A percentile compares a stretch with the other conserved stretches of the same genome.
These are phyloP conservation scores for Calephelis perditalis DNA, from an alignment of 2,888 invertebrate species.

Conservation along the genomic window DNA sequence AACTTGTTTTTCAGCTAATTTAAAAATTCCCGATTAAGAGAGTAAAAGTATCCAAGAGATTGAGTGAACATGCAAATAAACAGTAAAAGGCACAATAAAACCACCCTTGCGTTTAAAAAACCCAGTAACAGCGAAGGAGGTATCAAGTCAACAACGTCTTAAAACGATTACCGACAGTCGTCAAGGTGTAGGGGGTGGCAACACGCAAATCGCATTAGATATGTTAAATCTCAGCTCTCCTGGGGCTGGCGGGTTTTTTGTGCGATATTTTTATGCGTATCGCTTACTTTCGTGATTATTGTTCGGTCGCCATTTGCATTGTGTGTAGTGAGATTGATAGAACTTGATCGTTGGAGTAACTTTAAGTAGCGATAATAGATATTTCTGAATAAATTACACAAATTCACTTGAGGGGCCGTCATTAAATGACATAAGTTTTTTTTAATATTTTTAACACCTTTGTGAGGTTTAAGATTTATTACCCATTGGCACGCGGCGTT, in stretches of 20 bases:
- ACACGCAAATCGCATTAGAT: slow-evolving; percentile 77
- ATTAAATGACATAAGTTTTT: too few species aligned
- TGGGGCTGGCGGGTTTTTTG: slow-evolving; percentile 49
- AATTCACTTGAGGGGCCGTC: too few species aligned
- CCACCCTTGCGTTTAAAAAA: slow-evolving; percentile 30
- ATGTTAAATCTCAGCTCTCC: slow-evolving; percentile 67
- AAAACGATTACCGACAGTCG: slow-evolving; percentile 67
- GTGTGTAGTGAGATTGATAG: slow-evolving; percentile 16
- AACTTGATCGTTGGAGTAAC: slow-evolving; percentile 38
- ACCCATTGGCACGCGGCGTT: too few species aligned
- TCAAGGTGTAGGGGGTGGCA: slow-evolving; percentile 52
- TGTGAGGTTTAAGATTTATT: too few species aligned
- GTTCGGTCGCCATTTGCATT: slow-evolving; percentile 70
- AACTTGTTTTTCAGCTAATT: too few species aligned
- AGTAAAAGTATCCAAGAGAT: slow-evolving; percentile 2
- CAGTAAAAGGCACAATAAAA: slow-evolving; percentile 26
- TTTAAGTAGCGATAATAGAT: too few species aligned
- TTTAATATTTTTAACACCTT: too few species aligned
- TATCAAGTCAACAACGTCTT: slow-evolving; percentile 63
- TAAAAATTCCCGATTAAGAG: too few species aligned
- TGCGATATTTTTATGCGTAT: slow-evolving; percentile 73
- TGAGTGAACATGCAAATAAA: slow-evolving; percentile 27
- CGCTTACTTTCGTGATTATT: slow-evolving; percentile 75
- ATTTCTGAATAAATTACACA: too few species aligned
- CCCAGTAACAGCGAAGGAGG: slow-evolving; percentile 36